Conservation (phyloP, 2,113 vertebrate species). For the Rhea pennata region DNA sequence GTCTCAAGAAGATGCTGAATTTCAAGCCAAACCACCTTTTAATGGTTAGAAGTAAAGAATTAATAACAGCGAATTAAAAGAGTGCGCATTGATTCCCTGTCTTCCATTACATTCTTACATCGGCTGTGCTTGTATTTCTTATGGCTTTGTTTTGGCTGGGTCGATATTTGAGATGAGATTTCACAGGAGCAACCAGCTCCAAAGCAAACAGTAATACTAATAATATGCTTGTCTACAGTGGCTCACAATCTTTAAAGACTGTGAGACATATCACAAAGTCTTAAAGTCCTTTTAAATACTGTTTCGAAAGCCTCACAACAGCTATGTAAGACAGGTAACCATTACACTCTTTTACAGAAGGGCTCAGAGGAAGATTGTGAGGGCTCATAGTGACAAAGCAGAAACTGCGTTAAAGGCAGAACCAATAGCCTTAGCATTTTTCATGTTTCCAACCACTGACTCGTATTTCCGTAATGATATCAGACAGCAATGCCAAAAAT, state of each 20-base stretch:
- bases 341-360: background rate
- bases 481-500: constrained; percentile 7
- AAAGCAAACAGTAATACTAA: background rate
- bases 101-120: background rate
- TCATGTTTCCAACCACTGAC: background rate
- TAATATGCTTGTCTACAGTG: background rate
- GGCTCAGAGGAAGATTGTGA: background rate
- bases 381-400: constrained; percentile 37
- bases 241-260: background rate
- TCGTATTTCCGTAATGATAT: constrained; percentile 3
- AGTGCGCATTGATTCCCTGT: background rate
- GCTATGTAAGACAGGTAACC: background rate
- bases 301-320: background rate
- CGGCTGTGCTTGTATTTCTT: background rate
- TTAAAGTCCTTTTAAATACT: background rate
- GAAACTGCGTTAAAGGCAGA: constrained; percentile 7
- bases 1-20: background rate
- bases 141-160: background rate
- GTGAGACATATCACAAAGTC: background rate
- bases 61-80: constrained; percentile 40
- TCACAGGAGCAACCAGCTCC: background rate
- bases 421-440: background rate
- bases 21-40: constrained; percentile 40
- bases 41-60: constrained; percentile 40
- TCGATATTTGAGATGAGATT: background rate